Conservation (phyloP, 2,797 vertebrate genomes). For the Typhlichthys subterraneus region DNA sequence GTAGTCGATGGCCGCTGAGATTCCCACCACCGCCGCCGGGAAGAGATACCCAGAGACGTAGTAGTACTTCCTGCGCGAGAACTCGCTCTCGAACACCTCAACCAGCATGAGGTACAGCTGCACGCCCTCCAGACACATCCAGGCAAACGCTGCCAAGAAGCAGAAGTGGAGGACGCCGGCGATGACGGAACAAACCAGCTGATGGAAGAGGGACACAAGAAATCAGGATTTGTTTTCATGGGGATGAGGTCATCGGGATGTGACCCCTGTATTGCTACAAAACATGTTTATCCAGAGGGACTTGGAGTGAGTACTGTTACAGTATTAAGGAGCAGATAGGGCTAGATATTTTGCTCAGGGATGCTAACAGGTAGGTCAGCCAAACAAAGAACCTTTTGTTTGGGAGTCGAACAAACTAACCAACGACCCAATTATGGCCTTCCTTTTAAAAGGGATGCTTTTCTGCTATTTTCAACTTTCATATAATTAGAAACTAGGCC, state of each 20-base stretch:
- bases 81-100: constrained; percentile 98
- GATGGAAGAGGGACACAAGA: constrained; percentile 47
- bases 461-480: too few relatives aligned
- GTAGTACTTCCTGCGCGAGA: constrained; percentile 96
- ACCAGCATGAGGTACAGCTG: constrained; percentile 98
- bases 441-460: too few relatives aligned
- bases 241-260: background rate
- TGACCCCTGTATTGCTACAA: too few relatives aligned
- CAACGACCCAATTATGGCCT: too few relatives aligned
- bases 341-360: too few relatives aligned
- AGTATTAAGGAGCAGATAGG: too few relatives aligned
- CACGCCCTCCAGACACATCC: constrained; percentile 98
- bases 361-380: too few relatives aligned
- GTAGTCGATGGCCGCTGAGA: constrained; percentile 96
- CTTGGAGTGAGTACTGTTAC: too few relatives aligned
- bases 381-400: too few relatives aligned
- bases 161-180: constrained; percentile 97
- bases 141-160: constrained; percentile 95
- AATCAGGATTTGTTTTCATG: background rate
- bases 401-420: too few relatives aligned
- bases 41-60: constrained; percentile 95
- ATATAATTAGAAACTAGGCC: too few relatives aligned
- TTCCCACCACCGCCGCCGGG: constrained; percentile 92
- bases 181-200: constrained; percentile 94
- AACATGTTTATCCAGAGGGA: too few relatives aligned